Evolutionary conservation across 2,888 invertebrate species (phyloP).

Genomic region (Lissonota sp.): DNA sequence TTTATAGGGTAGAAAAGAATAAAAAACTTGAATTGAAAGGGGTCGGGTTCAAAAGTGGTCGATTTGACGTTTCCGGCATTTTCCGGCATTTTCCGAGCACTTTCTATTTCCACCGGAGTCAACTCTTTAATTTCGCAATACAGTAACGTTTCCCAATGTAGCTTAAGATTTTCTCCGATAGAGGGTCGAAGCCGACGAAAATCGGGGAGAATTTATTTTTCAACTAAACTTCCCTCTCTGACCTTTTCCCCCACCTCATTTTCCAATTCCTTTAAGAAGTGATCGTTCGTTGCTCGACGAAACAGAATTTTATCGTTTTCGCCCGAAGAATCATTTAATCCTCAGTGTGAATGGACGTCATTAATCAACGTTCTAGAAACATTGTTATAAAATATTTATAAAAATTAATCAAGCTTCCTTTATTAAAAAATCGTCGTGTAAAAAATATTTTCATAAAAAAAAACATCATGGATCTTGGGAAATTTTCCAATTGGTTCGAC

Average conservation of each 20-base stretch:
- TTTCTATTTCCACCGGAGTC: too few species aligned
- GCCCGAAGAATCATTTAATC: background rate
- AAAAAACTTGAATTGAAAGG: too few species aligned
- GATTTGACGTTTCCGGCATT: too few species aligned
- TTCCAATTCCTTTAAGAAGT: background rate
- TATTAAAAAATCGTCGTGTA: background rate
- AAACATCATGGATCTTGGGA: constrained; percentile 25
- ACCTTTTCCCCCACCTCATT: background rate
- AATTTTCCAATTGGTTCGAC: constrained; percentile 31
- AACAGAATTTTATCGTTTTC: background rate
- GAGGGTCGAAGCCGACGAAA: background rate
- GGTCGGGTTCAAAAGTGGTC: too few species aligned
- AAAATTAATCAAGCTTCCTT: background rate
- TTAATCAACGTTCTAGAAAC: background rate
- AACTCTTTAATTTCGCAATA: too few species aligned
- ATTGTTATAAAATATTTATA: background rate
- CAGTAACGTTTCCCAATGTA: too few species aligned
- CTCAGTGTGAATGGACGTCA: background rate
- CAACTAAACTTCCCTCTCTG: background rate
- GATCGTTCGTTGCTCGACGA: background rate
- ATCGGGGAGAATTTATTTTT: background rate
- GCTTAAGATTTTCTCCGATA: too few species aligned
- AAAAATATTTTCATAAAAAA: background rate
- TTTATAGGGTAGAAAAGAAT: too few species aligned
- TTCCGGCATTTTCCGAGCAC: too few species aligned